Evolutionary conservation across 2,888 invertebrate species (phyloP), one percentile per base, ranked within the genome.

Genomic region (Anaspis maculata): DNA sequence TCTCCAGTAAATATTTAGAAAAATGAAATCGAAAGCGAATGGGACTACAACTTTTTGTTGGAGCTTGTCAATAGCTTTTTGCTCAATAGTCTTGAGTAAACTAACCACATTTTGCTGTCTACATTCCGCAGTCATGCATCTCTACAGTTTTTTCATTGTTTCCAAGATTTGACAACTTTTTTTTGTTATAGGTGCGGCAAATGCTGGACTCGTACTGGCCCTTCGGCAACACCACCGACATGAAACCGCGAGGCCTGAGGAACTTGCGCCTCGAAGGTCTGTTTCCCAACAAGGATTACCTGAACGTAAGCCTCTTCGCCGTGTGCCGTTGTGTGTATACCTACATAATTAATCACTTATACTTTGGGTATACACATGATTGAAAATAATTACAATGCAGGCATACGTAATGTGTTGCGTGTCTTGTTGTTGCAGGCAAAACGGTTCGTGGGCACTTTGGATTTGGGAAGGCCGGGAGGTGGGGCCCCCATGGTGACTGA

Each of bases 141-240:
- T n/a, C 9, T 19, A 19, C 9, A 19, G 6, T 19, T 6, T 19
- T 19, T 6, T 19, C 9, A 6, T 6, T 19, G 9, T 19, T 19
- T 19, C 5, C 5, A 19, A 19, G 19, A 19, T 19, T 19, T 19
- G 9, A 6, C 5, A 19, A 9, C 9, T 19, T 5, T 19, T 19
- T 13, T 23, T 13, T 23, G 23, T 46, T 47, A 15, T 56, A 80
- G 80, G 67, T 77, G 42, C 75, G 76, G 34, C 74, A 76, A 52
- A 76, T 83, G 67, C 72, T 82, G 64, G 72, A 77, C 38, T 75
- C 74, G 44, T 84, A 83, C 58, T 80, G 80, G 64, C 86, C 87
- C 4, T 87, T 84, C 83, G 84, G 84, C 3, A 72, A 76, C 37
- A 38, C 38, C 1, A 41, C 10, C 5, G 46, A 54, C 19, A 48